phyloP scores from a whole-genome alignment of 2,113 vertebrate genomes.

The Vulpes ferrilata region DNA sequence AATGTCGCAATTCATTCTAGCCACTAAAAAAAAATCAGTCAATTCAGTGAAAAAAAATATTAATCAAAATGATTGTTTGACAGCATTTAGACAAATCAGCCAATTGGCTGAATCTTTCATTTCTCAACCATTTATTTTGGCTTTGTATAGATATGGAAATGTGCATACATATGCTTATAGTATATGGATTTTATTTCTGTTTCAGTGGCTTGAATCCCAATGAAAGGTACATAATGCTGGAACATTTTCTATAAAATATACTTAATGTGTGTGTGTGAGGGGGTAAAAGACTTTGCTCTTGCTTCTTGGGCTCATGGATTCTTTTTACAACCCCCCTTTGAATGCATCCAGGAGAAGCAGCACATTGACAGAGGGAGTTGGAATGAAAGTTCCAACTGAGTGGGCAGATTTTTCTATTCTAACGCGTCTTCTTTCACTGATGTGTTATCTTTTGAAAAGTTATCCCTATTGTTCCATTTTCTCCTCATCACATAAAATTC shows the following conservation, averaged over 20 bases:
- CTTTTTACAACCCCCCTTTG: neutral
- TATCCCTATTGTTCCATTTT: constrained; percentile 7
- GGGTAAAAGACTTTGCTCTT: neutral
- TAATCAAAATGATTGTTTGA: constrained; percentile 74
- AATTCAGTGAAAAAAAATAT: constrained; percentile 68
- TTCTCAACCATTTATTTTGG: constrained; percentile 63
- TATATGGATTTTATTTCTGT: constrained; percentile 11
- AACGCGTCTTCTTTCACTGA: neutral
- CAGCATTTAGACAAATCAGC: constrained; percentile 65
- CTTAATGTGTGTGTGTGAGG: neutral
- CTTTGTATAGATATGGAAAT: constrained; percentile 18
- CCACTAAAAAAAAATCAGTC: constrained; percentile 59
- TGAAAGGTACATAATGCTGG: neutral
- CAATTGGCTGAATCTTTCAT: constrained; percentile 44
- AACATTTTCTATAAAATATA: neutral
- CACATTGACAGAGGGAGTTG: neutral
- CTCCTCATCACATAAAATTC: constrained; percentile 35
- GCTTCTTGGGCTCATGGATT: neutral
- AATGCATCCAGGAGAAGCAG: neutral
- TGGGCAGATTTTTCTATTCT: constrained; percentile 22
- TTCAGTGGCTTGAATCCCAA: neutral
- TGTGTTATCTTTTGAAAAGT: constrained; percentile 26
- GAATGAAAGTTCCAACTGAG: neutral
- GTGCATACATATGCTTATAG: neutral
- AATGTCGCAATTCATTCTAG: constrained; percentile 52